A percentile compares a stretch with the other conserved stretches of the same genome.
Conservation (phyloP, 2,888 invertebrate species). For the Protodeltote pygarga region DNA sequence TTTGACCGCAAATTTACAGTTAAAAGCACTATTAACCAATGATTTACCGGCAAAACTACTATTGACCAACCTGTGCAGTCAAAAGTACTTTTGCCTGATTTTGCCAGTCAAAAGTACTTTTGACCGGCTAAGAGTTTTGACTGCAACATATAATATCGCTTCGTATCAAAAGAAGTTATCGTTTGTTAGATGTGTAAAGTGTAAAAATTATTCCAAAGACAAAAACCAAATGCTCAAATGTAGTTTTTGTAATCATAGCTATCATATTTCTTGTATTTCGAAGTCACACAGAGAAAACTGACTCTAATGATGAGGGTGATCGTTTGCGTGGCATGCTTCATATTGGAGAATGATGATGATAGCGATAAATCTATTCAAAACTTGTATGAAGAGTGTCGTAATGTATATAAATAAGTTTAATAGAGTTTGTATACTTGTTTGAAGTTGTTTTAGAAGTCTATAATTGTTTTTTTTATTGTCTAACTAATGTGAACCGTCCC, state of each 20-base stretch:
- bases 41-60: too few species aligned
- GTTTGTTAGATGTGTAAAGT: background rate
- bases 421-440: conserved; percentile 7
- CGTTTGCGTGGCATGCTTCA: conserved; percentile 10
- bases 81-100: too few species aligned
- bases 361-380: conserved; percentile 20
- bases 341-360: conserved; percentile 9
- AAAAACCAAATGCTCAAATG: conserved; percentile 22
- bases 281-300: conserved; percentile 7
- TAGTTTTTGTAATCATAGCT: conserved; percentile 18
- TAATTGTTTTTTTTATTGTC: conserved; percentile 7
- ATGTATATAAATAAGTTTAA: conserved; percentile 9
- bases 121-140: too few species aligned
- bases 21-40: too few species aligned
- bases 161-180: conserved; percentile 1
- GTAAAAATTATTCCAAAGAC: conserved; percentile 14
- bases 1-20: too few species aligned
- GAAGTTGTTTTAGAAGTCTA: conserved; percentile 3
- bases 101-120: too few species aligned
- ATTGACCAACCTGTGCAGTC: too few species aligned
- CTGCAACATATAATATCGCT: too few species aligned
- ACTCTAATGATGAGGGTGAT: conserved; percentile 11
- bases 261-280: conserved; percentile 19
- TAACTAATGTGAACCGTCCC: conserved; percentile 14
- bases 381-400: conserved; percentile 17